A percentile compares a stretch with the other conserved stretches of the same genome.
Evolutionary conservation across 2,113 vertebrate genomes (phyloP).

Genomic region (Thalassarche chlororhynchos): DNA sequence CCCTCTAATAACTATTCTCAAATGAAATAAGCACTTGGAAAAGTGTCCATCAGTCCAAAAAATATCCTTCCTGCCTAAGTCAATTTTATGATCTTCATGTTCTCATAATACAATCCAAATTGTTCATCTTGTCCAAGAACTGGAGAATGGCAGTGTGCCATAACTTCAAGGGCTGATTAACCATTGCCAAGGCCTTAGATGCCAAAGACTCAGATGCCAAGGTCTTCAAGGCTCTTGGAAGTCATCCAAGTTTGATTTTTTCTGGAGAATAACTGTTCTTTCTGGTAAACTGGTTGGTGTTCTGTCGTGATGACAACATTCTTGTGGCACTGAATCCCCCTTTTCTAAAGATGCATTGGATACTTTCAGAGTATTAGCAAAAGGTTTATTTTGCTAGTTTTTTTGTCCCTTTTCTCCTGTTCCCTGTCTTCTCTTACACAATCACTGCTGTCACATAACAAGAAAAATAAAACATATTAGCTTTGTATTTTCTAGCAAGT

Average conservation of each 20-base stretch:
- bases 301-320: slow-evolving; percentile 34
- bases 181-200: slow-evolving; percentile 24
- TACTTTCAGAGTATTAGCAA: background rate
- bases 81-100: slow-evolving; percentile 23
- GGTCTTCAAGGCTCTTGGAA: slow-evolving; percentile 43
- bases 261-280: slow-evolving; percentile 35
- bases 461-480: background rate
- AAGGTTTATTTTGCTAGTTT: background rate
- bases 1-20: background rate
- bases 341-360: background rate
- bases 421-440: background rate
- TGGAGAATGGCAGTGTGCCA: slow-evolving; percentile 29
- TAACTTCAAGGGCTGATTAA: slow-evolving; percentile 52
- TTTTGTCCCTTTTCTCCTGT: background rate
- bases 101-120: slow-evolving; percentile 15
- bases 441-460: background rate
- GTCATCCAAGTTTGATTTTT: slow-evolving; percentile 34
- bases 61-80: background rate
- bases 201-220: slow-evolving; percentile 30
- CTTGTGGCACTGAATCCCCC: background rate
- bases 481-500: background rate
- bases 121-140: slow-evolving; percentile 37
- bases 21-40: background rate
- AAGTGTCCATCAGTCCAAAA: background rate
- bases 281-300: slow-evolving; percentile 33